Percentiles rank a stretch among this genome's conserved stretches.
Conservation (phyloP, 2,113 vertebrate species). For the Rhabdomys dilectus region DNA sequence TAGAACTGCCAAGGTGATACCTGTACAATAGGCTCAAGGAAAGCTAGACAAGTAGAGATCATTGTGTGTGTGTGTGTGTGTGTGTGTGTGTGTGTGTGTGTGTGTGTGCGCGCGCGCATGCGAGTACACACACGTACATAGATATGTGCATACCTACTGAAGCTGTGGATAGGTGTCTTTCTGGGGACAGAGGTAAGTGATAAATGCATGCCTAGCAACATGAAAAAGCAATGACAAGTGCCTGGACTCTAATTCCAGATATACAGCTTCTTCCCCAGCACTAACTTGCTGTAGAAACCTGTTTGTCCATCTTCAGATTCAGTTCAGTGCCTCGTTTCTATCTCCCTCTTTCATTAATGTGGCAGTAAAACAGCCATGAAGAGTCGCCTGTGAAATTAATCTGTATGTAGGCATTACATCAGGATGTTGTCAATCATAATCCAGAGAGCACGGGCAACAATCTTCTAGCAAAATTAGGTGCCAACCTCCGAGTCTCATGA, state of each 20-base stretch:
- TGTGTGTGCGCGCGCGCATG: neutral
- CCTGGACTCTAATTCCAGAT: neutral
- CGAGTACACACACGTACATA: no score
- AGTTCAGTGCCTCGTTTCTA: neutral
- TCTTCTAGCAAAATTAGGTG: conserved; percentile 36
- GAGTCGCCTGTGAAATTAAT: neutral
- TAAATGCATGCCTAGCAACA: neutral
- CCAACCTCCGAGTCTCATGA: neutral
- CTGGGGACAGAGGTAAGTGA: neutral
- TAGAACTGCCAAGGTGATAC: neutral
- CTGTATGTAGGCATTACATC: neutral
- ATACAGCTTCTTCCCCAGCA: neutral
- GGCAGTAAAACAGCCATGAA: neutral
- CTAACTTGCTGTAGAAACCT: neutral
- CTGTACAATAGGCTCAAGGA: neutral
- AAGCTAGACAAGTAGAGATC: neutral
- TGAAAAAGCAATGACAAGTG: neutral
- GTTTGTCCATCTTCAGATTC: neutral
- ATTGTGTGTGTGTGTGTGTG: neutral
- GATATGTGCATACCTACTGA: neutral
- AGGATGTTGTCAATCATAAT: neutral
- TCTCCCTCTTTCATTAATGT: neutral
- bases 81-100: neutral
- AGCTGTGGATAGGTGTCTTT: neutral
- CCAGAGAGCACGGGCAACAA: neutral